These are phyloP conservation scores for Sylvia borin DNA, from an alignment of 2,797 vertebrate genomes.

Conservation along the genomic window DNA sequence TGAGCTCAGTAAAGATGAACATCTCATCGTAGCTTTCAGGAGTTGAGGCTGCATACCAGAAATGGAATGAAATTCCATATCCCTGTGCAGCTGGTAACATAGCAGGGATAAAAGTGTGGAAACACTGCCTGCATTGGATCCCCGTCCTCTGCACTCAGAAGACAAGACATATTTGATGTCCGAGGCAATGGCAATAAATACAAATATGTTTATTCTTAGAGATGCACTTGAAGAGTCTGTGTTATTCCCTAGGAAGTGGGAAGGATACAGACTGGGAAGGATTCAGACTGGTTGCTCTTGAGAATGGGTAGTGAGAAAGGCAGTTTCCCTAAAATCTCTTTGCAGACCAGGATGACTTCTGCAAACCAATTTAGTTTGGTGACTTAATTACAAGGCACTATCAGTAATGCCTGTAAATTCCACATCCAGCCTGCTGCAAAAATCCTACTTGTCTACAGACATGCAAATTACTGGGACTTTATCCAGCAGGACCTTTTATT, in stretches of 20 bases:
- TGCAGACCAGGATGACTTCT: not conserved
- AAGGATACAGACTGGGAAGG: not conserved
- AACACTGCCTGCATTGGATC: not conserved
- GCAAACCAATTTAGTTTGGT: not conserved
- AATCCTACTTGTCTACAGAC: not conserved
- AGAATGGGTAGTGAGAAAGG: not conserved
- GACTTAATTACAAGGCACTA: not conserved
- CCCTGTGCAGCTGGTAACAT: not conserved
- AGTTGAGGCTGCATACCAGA: conserved; percentile 31
- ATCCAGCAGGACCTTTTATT: not conserved
- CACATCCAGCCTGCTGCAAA: not conserved
- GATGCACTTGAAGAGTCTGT: not conserved
- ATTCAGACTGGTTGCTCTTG: not conserved
- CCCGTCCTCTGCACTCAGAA: not conserved
- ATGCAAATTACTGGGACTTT: not conserved
- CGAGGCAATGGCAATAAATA: not conserved
- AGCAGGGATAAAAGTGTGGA: not conserved
- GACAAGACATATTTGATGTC: not conserved
- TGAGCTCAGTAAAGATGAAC: conserved; percentile 49
- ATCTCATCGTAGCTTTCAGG: conserved; percentile 43
- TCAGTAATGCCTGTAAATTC: not conserved
- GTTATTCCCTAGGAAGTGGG: not conserved
- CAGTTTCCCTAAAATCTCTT: not conserved
- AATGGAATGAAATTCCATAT: conserved; percentile 33
- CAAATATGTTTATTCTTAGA: not conserved